Base-by-base conservation (phyloP, 64 coral and sea anemone species). In the Montipora cactus region DNA sequence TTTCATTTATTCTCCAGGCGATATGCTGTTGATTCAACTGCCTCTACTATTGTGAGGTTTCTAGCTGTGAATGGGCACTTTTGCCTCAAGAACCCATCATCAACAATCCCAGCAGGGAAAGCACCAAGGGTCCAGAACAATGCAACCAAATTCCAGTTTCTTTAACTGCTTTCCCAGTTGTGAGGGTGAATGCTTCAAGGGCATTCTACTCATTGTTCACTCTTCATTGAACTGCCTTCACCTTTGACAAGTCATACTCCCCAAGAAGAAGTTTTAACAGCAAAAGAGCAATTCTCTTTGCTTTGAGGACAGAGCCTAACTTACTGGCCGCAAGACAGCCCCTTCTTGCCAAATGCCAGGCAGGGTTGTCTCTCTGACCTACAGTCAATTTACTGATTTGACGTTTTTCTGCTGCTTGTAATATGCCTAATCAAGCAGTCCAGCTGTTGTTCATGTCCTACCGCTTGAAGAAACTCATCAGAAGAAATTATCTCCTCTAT, bases 221-320 rank as follows among this genome's bases (percentile, higher is more conserved):
- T 49, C 74, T 64, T 77, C 89, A 90, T 25, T 52, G 74, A 5
- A 89, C 84, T 53, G 84, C 84, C 49, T 88, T 70, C 45, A 88
- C 87, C 52, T 71, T 55, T 55, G 52, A 55, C 10, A 55, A 55
- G 52, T 88, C 87, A 57, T 88, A 76, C 72, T 88, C 49, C 44
- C 70, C 70, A 25, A 88, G 71, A 55, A 76, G 67, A 37, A 48
- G 46, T 75, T 88, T 88, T 19, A 88, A 0, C 0, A 88, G 87
- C 28, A 71, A 76, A 53, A 71, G 69, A 21, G 83, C 71, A 7
- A 67, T 47, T 67, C 64, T 48, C 49, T 88, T 88, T 51, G 70
- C 67, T 18, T 88, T 59, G 1, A 76, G 71, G 23, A 77, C 19
- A 51, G 45, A 55, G 18, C 87, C 86, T 22, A 88, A 88, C 23